phyloP scores from a whole-genome alignment of 2,888 invertebrate genomes.

The Scaptomyza parva region DNA sequence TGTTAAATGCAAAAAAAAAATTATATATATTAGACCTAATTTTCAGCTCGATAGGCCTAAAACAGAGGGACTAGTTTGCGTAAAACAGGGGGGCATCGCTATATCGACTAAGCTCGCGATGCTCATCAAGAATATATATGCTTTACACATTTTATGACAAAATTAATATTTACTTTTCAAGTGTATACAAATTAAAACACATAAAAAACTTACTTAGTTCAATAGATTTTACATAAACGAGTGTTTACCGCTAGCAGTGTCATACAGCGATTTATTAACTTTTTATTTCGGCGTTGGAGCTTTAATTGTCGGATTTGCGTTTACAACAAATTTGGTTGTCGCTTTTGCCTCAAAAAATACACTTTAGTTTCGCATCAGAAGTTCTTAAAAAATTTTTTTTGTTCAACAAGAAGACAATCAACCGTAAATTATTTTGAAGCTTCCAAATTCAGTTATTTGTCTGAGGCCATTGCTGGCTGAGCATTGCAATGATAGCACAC shows the following conservation, averaged over 20 bases:
- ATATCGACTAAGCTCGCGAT: too few species aligned
- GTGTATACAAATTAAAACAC: too few species aligned
- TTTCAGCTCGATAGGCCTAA: too few species aligned
- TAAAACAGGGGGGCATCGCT: too few species aligned
- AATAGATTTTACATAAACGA: constrained; percentile 37
- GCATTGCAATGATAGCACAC: constrained; percentile 22
- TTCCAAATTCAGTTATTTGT: not conserved
- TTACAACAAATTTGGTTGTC: constrained; percentile 2
- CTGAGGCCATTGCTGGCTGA: not conserved
- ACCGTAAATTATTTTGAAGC: not conserved
- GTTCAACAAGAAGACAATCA: constrained; percentile 40
- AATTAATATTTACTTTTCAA: too few species aligned
- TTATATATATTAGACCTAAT: too few species aligned
- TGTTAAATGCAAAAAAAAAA: too few species aligned
- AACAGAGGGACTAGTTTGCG: too few species aligned
- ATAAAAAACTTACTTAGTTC: constrained; percentile 47
- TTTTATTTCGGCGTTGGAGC: constrained; percentile 30
- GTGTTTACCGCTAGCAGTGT: constrained; percentile 43
- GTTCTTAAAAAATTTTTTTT: constrained; percentile 39
- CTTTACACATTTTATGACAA: too few species aligned
- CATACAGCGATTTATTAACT: constrained; percentile 17
- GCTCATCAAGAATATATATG: too few species aligned
- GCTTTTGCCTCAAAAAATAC: constrained; percentile 13
- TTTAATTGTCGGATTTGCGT: constrained; percentile 15
- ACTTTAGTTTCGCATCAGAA: constrained; percentile 28